These are phyloP conservation scores for Troglohyphantes excavatus DNA, from an alignment of 2,888 invertebrate genomes.

Conservation along the genomic window DNA sequence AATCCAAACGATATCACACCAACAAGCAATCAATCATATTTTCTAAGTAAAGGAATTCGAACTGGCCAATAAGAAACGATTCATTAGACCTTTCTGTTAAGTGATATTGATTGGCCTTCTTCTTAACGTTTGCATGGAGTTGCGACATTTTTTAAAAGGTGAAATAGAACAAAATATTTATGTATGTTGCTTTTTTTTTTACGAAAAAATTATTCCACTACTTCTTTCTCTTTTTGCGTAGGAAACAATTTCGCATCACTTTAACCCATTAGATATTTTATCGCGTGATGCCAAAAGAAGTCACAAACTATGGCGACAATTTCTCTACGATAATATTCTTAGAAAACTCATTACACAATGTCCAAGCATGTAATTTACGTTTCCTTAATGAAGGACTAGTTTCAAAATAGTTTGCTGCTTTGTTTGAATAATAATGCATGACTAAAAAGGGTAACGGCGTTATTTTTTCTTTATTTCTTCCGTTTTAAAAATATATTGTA, in stretches of 20 bases:
- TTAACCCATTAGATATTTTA: slow-evolving; percentile 45
- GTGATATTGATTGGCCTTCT: slow-evolving; percentile 44
- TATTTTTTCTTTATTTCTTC: no score
- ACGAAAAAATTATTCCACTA: not conserved
- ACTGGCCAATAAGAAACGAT: not conserved
- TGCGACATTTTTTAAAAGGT: not conserved
- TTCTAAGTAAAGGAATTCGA: slow-evolving; percentile 3
- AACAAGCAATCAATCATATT: slow-evolving; percentile 24
- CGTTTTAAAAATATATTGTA: no score
- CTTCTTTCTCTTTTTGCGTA: not conserved
- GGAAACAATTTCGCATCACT: slow-evolving; percentile 19
- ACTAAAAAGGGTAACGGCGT: not conserved
- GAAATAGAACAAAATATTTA: not conserved
- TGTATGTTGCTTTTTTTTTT: not conserved
- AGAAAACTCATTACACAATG: slow-evolving; percentile 51
- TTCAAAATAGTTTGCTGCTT: not conserved
- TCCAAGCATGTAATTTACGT: slow-evolving; percentile 37
- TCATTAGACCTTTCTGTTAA: slow-evolving; percentile 4
- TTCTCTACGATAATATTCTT: slow-evolving; percentile 30
- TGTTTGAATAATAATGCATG: not conserved
- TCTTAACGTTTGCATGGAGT: not conserved
- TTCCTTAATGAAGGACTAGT: slow-evolving; percentile 33
- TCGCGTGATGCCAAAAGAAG: slow-evolving; percentile 5
- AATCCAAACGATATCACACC: not conserved
- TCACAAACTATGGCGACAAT: slow-evolving; percentile 16